Percentiles rank a stretch among this genome's conserved stretches.
These are phyloP conservation scores for Heterotilapia buettikoferi DNA, from an alignment of 2,113 vertebrate species.

Conservation along the genomic window DNA sequence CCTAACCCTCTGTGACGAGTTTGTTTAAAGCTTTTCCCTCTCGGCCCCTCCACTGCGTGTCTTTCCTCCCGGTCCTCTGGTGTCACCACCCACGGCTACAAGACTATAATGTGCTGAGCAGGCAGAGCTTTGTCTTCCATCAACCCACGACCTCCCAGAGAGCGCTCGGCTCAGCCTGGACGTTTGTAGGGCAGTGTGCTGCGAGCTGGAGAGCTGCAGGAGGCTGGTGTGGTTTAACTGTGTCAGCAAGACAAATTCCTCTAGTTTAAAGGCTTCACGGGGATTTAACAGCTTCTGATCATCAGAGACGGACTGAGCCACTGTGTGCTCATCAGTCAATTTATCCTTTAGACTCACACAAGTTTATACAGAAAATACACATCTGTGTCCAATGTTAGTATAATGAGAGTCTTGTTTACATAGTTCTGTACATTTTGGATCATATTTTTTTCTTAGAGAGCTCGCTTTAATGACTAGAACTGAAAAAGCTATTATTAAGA, in stretches of 20 bases:
- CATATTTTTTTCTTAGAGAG: not conserved
- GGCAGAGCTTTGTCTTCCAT: not conserved
- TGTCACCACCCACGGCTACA: not conserved
- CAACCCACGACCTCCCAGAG: not conserved
- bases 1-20: not conserved
- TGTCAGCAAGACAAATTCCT: not conserved
- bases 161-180: not conserved
- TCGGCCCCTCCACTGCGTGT: not conserved
- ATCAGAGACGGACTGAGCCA: not conserved
- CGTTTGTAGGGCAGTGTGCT: not conserved
- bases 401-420: fast-evolving
- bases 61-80: not conserved
- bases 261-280: not conserved
- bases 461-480: not conserved
- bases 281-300: not conserved
- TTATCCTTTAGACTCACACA: not conserved
- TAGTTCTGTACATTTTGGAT: not conserved
- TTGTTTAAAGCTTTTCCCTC: not conserved
- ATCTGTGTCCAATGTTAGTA: not conserved
- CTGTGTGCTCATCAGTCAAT: not conserved
- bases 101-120: not conserved
- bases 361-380: not conserved
- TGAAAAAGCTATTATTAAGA: not conserved
- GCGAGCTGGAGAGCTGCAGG: not conserved
- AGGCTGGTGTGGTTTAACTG: not conserved